Conservation (phyloP, 2,113 vertebrate genomes). For the Boulengeromyrus knoepffleri region DNA sequence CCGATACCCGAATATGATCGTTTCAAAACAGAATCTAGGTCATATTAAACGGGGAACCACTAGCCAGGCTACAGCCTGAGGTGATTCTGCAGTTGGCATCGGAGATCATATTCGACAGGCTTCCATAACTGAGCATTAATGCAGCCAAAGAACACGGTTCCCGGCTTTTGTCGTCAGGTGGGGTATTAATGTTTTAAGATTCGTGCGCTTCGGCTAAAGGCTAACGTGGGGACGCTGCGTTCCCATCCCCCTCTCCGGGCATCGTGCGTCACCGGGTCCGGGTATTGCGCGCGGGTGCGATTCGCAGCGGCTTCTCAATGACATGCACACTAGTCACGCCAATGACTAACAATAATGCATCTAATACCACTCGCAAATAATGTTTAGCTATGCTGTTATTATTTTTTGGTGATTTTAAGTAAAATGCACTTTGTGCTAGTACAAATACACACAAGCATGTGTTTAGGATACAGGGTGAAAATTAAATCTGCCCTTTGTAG, state of each 20-base stretch:
- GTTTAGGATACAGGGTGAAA: not conserved
- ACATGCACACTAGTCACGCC: not conserved
- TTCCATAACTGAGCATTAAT: not conserved
- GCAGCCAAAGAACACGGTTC: not conserved
- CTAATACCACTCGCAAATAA: not conserved
- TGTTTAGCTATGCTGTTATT: not conserved
- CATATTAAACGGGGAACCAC: not conserved
- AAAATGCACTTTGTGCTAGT: not conserved
- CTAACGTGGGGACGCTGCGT: not conserved
- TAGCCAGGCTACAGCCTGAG: not conserved
- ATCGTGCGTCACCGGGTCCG: not conserved
- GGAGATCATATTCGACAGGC: not conserved
- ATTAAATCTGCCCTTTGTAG: not conserved
- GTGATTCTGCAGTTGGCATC: not conserved
- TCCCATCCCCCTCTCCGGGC: not conserved
- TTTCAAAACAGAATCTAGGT: not conserved
- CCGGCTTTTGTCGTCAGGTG: not conserved
- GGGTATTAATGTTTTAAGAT: not conserved
- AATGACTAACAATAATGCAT: not conserved
- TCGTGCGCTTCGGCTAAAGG: not conserved
- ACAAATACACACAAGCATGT: not conserved
- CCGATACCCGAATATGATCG: not conserved
- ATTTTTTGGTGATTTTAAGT: not conserved
- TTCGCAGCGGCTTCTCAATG: not conserved
- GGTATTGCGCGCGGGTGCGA: not conserved